Conservation (phyloP, 2,113 vertebrate genomes). For the Synchiropus splendidus region DNA sequence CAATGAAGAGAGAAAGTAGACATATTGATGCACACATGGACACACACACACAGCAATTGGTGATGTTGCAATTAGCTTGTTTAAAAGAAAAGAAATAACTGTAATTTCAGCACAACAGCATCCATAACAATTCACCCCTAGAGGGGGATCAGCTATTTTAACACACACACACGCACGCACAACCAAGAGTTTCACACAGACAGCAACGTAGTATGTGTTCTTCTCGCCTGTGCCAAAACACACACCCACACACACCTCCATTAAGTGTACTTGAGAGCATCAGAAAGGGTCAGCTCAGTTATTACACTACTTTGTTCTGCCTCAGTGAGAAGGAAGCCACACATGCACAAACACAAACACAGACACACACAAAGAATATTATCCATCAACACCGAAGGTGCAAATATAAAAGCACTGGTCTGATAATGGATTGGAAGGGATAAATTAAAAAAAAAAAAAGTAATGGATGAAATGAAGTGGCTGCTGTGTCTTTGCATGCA, state of each 20-base stretch:
- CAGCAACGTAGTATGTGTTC: slow-evolving; percentile 1
- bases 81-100: slow-evolving; percentile 66
- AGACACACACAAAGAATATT: slow-evolving; percentile 30
- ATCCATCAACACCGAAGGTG: slow-evolving; percentile 58
- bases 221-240: background rate
- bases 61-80: slow-evolving; percentile 62
- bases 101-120: slow-evolving; percentile 58
- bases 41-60: slow-evolving; percentile 10
- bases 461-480: slow-evolving; percentile 13
- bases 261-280: slow-evolving; percentile 56
- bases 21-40: slow-evolving; percentile 17
- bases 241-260: slow-evolving; percentile 30
- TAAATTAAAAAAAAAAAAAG: slow-evolving; percentile 40
- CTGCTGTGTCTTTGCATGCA: slow-evolving; percentile 22
- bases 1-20: slow-evolving; percentile 40
- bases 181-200: slow-evolving; percentile 3
- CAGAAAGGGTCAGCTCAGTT: slow-evolving; percentile 58
- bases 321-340: slow-evolving; percentile 44
- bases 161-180: slow-evolving; percentile 7
- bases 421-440: slow-evolving; percentile 53
- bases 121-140: slow-evolving; percentile 61
- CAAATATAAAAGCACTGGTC: slow-evolving; percentile 49
- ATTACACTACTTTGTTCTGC: slow-evolving; percentile 64
- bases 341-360: slow-evolving; percentile 10
- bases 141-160: slow-evolving; percentile 49